phyloP scores from a whole-genome alignment of 2,797 vertebrate species.

The Sebastes matsubarae region DNA sequence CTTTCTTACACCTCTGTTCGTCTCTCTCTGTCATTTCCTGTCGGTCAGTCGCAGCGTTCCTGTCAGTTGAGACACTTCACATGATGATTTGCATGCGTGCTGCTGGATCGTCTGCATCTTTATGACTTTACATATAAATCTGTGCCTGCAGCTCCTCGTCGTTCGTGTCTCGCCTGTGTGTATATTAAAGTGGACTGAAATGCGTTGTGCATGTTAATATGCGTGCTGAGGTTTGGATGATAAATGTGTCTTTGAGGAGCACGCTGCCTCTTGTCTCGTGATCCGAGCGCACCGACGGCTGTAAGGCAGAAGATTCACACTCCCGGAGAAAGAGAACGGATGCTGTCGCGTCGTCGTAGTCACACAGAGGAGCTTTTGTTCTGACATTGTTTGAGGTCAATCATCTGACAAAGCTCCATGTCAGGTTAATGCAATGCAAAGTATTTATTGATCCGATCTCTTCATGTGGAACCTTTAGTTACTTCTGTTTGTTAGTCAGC shows the following conservation, averaged over 20 bases:
- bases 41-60: neutral
- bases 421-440: neutral
- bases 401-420: slow-evolving; percentile 25
- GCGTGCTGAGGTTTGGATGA: neutral
- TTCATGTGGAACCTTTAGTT: neutral
- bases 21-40: slow-evolving; percentile 5
- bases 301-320: slow-evolving; percentile 7
- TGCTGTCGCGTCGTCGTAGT: neutral
- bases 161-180: neutral
- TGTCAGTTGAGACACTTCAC: neutral
- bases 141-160: neutral
- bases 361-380: slow-evolving; percentile 27
- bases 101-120: neutral
- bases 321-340: neutral
- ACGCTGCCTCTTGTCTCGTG: slow-evolving; percentile 37
- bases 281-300: slow-evolving; percentile 7
- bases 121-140: neutral
- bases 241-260: neutral
- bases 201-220: neutral
- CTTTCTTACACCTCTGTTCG: slow-evolving; percentile 17
- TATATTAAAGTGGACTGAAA: neutral
- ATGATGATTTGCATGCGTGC: slow-evolving; percentile 6
- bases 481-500: neutral
- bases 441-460: neutral
- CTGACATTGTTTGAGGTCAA: slow-evolving; percentile 13